Evolutionary conservation across 1,140 invertebrate species (phyloP), one percentile per base, ranked within the genome.

Genomic region (Brachystomella parvula): DNA sequence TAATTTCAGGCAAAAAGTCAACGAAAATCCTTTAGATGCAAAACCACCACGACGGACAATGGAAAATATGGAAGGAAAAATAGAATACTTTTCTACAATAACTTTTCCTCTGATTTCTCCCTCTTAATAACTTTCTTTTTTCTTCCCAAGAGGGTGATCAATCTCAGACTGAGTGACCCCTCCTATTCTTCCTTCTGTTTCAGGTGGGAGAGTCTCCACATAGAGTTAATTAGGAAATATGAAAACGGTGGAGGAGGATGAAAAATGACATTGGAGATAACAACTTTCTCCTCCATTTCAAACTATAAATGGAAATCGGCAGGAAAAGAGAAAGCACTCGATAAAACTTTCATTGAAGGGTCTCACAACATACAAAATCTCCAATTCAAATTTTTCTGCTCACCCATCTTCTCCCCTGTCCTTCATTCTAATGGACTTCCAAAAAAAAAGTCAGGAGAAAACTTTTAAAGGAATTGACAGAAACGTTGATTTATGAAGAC

Each of bases 221-320:
- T 6, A 24, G 24, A 24, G 12, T 12, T 53, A 53, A 53, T 53
- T 53, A 53, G 12, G 24, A 53, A 53, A 53, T 53, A 53, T 53
- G 49, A 53, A 53, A 24, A 53, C n/a, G n/a, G n/a, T n/a, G n/a
- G 49, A 39, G 35, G 49, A 24, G 49, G 21, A 53, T 53, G 49
- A 53, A 53, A 53, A 53, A 53, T 53, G 49, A 53, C 49, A 53
- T n/a, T 53, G 6, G 24, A 53, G 49, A 53, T 53, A 53, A 53
- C n/a, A 53, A 15, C 21, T 53, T 24, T 9, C 24, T 12, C 39
- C 39, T 44, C 39, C 9, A 12, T 44, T 44, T 44, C n/a, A 12
- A 12, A 12, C n/a, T 44, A n/a, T 44, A 12, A n/a, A n/a, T 44
- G 49, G 24, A 53, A 53, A 24, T 53, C 49, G 49, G 12, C 6